Conservation (phyloP, 2,888 invertebrate species). For the Lapara coniferarum region DNA sequence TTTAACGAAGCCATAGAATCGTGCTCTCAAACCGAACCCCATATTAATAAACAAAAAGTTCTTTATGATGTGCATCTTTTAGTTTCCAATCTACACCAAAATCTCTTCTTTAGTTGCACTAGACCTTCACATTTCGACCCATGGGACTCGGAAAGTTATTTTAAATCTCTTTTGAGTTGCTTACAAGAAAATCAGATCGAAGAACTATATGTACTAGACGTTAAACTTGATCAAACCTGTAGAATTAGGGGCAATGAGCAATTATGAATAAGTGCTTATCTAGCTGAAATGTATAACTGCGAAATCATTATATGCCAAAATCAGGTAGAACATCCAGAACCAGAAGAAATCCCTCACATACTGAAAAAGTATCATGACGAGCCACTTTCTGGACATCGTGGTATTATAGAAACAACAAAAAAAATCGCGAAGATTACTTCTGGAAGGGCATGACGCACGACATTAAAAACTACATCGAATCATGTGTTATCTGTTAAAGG, state of each 20-base stretch:
- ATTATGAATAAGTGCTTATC: conserved; percentile 39
- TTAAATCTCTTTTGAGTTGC: conserved; percentile 39
- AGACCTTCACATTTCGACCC: too few species aligned
- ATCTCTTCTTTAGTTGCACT: too few species aligned
- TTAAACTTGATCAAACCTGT: too few species aligned
- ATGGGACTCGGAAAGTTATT: conserved; percentile 30
- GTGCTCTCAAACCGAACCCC: too few species aligned
- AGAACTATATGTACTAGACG: too few species aligned
- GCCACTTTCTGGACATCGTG: conserved; percentile 47
- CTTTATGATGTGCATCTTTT: too few species aligned
- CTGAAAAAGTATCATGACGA: conserved; percentile 43
- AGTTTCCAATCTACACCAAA: too few species aligned
- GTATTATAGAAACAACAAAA: conserved; percentile 47
- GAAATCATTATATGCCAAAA: background rate
- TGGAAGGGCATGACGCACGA: conserved; percentile 50
- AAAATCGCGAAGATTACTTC: conserved; percentile 42
- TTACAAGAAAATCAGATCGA: conserved; percentile 38
- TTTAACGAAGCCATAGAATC: too few species aligned
- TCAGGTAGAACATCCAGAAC: background rate
- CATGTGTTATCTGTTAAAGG: conserved; percentile 44
- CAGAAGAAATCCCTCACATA: conserved; percentile 44
- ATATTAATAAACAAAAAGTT: too few species aligned
- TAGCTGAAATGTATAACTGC: conserved; percentile 38
- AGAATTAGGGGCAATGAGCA: conserved; percentile 37
- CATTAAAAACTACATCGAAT: conserved; percentile 45